Conservation (phyloP, 2,113 vertebrate species). For the Phyllopteryx taeniolatus region DNA sequence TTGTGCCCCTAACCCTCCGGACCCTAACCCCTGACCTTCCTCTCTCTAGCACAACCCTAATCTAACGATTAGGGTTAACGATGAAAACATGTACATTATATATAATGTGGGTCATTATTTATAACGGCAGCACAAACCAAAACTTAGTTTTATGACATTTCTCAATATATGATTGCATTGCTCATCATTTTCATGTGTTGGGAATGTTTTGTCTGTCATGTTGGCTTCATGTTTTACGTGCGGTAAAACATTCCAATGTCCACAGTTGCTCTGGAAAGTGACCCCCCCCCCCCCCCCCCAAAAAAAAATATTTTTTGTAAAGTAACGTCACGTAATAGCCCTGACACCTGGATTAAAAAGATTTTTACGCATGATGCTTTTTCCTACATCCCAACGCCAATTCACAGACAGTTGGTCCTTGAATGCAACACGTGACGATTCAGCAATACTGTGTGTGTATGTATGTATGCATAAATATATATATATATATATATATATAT, state of each 20-base stretch:
- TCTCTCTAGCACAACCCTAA: not conserved
- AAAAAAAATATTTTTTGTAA: slow-evolving; percentile 19
- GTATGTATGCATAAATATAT: too few species aligned
- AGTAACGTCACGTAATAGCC: slow-evolving; percentile 61
- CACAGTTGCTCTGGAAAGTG: slow-evolving; percentile 3
- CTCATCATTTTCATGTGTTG: slow-evolving; percentile 20
- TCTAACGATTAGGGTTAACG: too few species aligned
- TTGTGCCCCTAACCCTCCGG: not conserved
- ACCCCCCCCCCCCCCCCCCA: not conserved
- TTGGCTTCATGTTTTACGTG: slow-evolving; percentile 38
- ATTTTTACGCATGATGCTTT: slow-evolving; percentile 41
- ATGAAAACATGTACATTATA: slow-evolving; percentile 37
- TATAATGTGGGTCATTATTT: slow-evolving; percentile 53
- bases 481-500: too few species aligned
- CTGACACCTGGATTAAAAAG: slow-evolving; percentile 45
- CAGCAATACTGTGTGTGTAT: slow-evolving; percentile 72
- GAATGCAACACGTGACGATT: slow-evolving; percentile 61
- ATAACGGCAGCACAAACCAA: slow-evolving; percentile 73
- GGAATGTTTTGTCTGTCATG: slow-evolving; percentile 25
- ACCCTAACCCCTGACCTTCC: not conserved
- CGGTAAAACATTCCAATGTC: slow-evolving; percentile 20
- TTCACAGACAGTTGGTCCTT: slow-evolving; percentile 41
- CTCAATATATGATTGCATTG: slow-evolving; percentile 63
- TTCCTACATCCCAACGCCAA: slow-evolving; percentile 53
- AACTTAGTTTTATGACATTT: slow-evolving; percentile 63